Conservation (phyloP, 2,113 vertebrate genomes). For the Tursiops truncatus region DNA sequence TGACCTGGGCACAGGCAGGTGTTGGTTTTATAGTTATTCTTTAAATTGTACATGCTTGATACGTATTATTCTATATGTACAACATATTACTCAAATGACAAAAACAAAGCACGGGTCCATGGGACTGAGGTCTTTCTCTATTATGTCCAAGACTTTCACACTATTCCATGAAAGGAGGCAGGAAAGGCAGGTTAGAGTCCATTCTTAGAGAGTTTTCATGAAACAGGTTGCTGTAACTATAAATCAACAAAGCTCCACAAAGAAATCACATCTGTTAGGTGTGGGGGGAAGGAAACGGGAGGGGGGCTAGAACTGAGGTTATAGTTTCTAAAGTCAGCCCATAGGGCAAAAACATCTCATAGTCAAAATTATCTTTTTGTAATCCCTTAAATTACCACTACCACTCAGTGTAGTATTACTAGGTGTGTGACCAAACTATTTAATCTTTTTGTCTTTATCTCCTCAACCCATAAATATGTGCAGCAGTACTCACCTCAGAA, state of each 20-base stretch:
- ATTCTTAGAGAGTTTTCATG: not conserved
- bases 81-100: not conserved
- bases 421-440: not conserved
- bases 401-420: not conserved
- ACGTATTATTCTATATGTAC: not conserved
- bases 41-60: not conserved
- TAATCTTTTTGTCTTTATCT: conserved; percentile 1
- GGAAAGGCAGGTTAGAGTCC: not conserved
- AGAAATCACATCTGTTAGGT: not conserved
- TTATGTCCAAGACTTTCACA: not conserved
- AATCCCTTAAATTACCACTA: conserved; percentile 1
- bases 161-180: not conserved
- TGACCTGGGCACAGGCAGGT: not conserved
- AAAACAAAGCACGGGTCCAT: not conserved
- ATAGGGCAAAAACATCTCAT: not conserved
- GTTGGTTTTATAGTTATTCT: not conserved
- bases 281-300: not conserved
- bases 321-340: not conserved
- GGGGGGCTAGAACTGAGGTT: not conserved
- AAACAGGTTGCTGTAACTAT: not conserved
- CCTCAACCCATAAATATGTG: not conserved
- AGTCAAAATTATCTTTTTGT: conserved; percentile 4
- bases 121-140: not conserved
- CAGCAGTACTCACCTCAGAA: not conserved
- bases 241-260: not conserved